These are phyloP conservation scores for Saimiri boliviensis DNA, from an alignment of 2,113 vertebrate genomes.

Conservation along the genomic window DNA sequence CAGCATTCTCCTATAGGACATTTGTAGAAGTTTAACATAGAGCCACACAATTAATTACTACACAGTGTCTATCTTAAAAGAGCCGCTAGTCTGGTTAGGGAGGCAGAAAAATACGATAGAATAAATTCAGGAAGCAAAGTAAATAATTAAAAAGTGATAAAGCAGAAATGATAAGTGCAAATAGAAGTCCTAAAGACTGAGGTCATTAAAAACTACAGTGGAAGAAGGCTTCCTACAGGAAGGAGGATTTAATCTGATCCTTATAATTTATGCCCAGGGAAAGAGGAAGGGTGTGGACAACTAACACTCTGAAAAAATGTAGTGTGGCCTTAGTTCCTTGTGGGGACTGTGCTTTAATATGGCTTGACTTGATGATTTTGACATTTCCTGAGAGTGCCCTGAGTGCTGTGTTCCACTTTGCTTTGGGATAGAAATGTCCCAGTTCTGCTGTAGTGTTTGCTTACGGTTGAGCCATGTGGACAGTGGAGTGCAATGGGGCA, in stretches of 20 bases:
- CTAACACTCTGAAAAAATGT: not conserved
- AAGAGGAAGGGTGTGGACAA: not conserved
- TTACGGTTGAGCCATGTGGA: not conserved
- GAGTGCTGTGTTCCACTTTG: not conserved
- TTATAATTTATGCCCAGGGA: not conserved
- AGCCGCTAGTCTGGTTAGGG: not conserved
- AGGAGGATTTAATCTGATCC: not conserved
- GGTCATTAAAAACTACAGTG: not conserved
- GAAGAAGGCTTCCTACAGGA: not conserved
- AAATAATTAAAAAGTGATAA: not conserved
- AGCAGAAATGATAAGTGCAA: not conserved
- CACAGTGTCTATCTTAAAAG: not conserved
- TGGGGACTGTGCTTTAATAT: not conserved
- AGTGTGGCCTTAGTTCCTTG: not conserved
- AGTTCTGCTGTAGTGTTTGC: not conserved
- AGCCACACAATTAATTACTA: not conserved
- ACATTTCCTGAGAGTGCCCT: not conserved
- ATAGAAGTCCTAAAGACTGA: not conserved
- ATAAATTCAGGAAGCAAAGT: not conserved
- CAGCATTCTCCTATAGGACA: not conserved
- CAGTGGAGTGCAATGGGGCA: not conserved
- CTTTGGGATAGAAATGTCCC: constrained; percentile 10
- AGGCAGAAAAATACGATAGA: not conserved
- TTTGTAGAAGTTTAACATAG: not conserved
- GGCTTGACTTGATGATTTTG: not conserved